Evolutionary conservation across 2,888 invertebrate species (phyloP).

Genomic region (Dryobota labecula): DNA sequence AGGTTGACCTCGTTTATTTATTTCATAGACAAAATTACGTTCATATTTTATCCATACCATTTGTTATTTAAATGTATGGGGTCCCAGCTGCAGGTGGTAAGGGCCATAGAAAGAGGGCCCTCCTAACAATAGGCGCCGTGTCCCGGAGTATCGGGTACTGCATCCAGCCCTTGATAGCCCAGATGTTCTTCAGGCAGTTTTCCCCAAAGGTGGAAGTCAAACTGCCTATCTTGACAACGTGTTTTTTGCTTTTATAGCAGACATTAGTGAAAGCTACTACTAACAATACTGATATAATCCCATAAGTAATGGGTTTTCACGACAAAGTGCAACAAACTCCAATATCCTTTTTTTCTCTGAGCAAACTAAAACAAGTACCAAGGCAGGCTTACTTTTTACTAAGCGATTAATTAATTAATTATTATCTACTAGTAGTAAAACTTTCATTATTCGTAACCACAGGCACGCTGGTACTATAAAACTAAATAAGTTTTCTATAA

Average conservation of each 20-base stretch:
- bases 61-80: too few relatives aligned
- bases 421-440: neutral
- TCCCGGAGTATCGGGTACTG: too few relatives aligned
- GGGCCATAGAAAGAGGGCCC: neutral
- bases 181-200: neutral
- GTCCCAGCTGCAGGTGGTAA: neutral
- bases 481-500: neutral
- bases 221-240: neutral
- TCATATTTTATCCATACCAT: neutral
- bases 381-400: neutral
- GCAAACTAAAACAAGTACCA: too few relatives aligned
- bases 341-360: neutral
- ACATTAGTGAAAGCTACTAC: neutral
- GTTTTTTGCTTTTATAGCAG: neutral
- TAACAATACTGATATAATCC: neutral
- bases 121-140: neutral
- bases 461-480: neutral
- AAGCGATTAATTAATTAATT: constrained; percentile 12
- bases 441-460: constrained; percentile 1
- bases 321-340: neutral
- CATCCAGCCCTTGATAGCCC: too few relatives aligned
- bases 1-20: neutral
- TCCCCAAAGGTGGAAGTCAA: neutral
- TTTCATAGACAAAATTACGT: neutral
- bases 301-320: neutral